A percentile compares a stretch with the other conserved stretches of the same genome.
phyloP scores from a whole-genome alignment of 1,140 invertebrate species.

The Chionoecetes opilio region DNA sequence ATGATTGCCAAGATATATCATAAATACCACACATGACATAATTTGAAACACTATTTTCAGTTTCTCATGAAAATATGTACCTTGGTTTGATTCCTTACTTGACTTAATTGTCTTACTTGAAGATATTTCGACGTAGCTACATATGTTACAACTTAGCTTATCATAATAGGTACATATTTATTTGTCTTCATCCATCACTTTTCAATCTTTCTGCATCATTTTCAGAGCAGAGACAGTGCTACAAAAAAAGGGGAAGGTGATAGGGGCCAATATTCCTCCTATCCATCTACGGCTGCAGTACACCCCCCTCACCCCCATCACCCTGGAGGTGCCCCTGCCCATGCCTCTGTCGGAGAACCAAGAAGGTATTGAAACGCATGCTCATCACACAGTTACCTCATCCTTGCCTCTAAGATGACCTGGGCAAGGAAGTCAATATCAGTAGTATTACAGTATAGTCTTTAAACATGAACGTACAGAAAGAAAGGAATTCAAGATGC shows the following conservation, averaged over 20 bases:
- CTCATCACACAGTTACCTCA: no score
- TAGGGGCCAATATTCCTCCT: constrained; percentile 83
- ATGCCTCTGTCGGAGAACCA: constrained; percentile 69
- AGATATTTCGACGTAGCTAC: neutral
- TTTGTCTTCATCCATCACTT: neutral
- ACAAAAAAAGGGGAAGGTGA: constrained; percentile 85
- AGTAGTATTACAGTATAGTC: no score
- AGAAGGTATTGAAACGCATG: constrained; percentile 49
- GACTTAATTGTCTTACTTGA: no score
- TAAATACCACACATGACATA: no score
- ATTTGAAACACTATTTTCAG: no score
- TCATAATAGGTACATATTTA: neutral
- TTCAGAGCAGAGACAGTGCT: constrained; percentile 85
- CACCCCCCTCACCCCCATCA: constrained; percentile 84
- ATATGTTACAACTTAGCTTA: neutral
- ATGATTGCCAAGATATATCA: no score
- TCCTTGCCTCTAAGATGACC: no score
- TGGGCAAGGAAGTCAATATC: no score
- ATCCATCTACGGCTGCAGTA: constrained; percentile 85
- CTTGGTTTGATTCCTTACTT: no score
- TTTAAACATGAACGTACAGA: no score
- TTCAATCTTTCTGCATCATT: constrained; percentile 35
- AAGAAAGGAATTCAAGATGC: no score
- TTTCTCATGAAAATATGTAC: no score
- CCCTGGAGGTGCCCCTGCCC: constrained; percentile 82